Base-by-base conservation (phyloP, 92 coral and sea anemone genomes). In the Chrysogorgia sp. region DNA sequence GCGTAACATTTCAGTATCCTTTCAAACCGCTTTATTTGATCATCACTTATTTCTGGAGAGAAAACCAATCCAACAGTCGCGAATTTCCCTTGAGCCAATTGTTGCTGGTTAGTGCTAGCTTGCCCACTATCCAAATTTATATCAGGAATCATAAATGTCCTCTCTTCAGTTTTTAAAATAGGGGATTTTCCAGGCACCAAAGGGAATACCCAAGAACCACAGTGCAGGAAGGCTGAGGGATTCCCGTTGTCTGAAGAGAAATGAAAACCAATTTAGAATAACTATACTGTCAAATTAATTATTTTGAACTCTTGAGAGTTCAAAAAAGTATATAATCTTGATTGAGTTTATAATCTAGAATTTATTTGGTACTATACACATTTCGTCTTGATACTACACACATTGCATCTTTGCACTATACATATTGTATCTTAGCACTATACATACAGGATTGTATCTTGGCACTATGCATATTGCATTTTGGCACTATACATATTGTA, bases 141-240 rank as follows among this genome's bases (percentile, higher is more conserved):
- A 74, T 91, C 97, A 0, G 98, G 98, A 85, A 91, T 89, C 97
- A 91, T 94, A 81, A 91, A 94, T 9, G 98, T 94, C 75, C 90
- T 96, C 13, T 92, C 92, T 65, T 94, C 98, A 0, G 98, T 94
- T 80, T 94, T 94, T 29, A 91, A 88, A 40, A 91, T 92, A 26
- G 98, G 98, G 1, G 97, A 91, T 37, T 92, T 70, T 12, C 96
- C 92, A 14, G 99, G 99, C 34, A 96, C 76, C 97, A 96, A 92
- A 8, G 99, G 99, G 64, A 96, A 96, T 67, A 88, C 87, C 98
- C 98, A 94, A 7, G 96, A 93, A 24, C 96, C 92, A 61, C 98
- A 94, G 81, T 91, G 97, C 1, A 96, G 90, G 67, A 96, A 96
- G 19, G 94, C 99, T 26, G 96, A 89, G 1, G 97, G 88, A 10